A percentile compares a stretch with the other conserved stretches of the same genome.
These are phyloP conservation scores for Hyperopisus bebe DNA, from an alignment of 2,113 vertebrate genomes.

Conservation along the genomic window DNA sequence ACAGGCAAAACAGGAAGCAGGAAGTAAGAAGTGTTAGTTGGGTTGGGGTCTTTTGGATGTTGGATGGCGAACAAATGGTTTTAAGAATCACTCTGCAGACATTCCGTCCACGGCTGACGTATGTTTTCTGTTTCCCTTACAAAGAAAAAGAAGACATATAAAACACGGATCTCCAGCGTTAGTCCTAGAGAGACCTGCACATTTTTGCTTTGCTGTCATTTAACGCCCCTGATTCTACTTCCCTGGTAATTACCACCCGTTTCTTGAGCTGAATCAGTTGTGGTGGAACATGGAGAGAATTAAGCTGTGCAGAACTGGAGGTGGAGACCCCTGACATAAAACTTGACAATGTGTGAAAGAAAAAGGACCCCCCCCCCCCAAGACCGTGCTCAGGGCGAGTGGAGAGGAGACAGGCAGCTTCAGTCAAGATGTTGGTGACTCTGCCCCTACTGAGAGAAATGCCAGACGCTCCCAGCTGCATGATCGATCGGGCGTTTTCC, in stretches of 20 bases:
- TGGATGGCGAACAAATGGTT: not conserved
- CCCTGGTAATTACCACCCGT: not conserved
- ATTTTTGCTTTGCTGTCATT: not conserved
- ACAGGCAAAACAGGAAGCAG: not conserved
- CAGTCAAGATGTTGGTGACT: not conserved
- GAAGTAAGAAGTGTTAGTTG: not conserved
- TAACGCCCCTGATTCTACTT: not conserved
- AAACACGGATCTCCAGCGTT: not conserved
- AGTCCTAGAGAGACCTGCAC: not conserved
- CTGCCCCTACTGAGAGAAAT: not conserved
- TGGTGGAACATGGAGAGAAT: not conserved
- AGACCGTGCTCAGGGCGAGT: not conserved
- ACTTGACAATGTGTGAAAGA: not conserved
- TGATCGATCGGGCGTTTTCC: not conserved
- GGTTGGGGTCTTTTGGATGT: not conserved
- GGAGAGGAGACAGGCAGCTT: not conserved
- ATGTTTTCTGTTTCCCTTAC: constrained; percentile 40
- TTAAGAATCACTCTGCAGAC: not conserved
- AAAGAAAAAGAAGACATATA: constrained; percentile 42
- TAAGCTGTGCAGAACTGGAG: not conserved
- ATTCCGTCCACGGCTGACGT: constrained; percentile 1
- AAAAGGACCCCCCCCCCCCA: not conserved
- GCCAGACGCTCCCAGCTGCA: not conserved
- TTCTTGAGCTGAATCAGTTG: not conserved
- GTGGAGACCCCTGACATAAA: not conserved